Conservation (phyloP, 2,113 vertebrate species). For the Phocoena sinus region DNA sequence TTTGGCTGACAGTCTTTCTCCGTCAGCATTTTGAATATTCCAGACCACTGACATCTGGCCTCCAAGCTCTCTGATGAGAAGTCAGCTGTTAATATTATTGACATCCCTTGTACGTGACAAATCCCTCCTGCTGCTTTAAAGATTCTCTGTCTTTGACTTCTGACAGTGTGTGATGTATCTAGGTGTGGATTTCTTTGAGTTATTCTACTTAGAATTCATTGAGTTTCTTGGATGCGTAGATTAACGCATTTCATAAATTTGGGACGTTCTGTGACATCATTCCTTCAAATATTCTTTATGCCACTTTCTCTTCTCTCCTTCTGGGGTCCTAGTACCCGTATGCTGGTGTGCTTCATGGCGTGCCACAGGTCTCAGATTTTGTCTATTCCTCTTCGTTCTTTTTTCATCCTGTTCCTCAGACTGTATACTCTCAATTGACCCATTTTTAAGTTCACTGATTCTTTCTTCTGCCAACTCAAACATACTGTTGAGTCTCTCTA, state of each 20-base stretch:
- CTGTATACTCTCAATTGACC: not conserved
- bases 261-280: not conserved
- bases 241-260: not conserved
- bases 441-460: not conserved
- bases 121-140: conserved; percentile 12
- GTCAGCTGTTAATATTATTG: not conserved
- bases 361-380: not conserved
- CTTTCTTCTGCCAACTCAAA: not conserved
- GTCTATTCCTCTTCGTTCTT: not conserved
- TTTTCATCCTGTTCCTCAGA: not conserved
- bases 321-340: not conserved
- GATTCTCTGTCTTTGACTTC: conserved; percentile 6
- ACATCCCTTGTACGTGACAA: not conserved
- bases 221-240: not conserved
- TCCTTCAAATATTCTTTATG: not conserved
- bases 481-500: not conserved
- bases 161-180: not conserved
- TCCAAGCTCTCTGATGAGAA: not conserved
- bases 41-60: not conserved
- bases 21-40: conserved; percentile 1
- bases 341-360: not conserved
- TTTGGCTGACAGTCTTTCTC: not conserved
- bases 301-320: not conserved
- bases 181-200: not conserved
- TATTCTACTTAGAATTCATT: not conserved